Evolutionary conservation across 2,797 vertebrate species (phyloP).

Genomic region (Channallabes apus): DNA sequence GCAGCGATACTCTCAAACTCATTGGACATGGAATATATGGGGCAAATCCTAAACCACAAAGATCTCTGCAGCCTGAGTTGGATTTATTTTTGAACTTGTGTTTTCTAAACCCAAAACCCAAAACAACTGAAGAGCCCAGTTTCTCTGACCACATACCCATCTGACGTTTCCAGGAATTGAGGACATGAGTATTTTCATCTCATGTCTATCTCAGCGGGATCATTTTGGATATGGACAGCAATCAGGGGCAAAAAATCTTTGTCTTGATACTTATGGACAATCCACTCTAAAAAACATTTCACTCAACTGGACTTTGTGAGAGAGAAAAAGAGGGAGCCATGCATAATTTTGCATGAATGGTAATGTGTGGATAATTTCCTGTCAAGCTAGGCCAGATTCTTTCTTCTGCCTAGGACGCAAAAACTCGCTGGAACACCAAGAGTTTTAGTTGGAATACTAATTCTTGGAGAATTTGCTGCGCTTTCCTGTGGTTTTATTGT

Average conservation of each 20-base stretch:
- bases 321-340: conserved; percentile 23
- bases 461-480: conserved; percentile 6
- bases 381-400: conserved; percentile 30
- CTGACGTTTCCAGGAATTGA: conserved; percentile 65
- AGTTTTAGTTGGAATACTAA: conserved; percentile 31
- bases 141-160: conserved; percentile 66
- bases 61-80: conserved; percentile 67
- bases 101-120: conserved; percentile 67
- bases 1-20: conserved; percentile 33
- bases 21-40: conserved; percentile 58
- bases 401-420: conserved; percentile 20
- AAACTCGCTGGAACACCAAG: conserved; percentile 15
- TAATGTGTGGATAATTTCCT: conserved; percentile 45
- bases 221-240: conserved; percentile 66
- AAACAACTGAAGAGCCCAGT: conserved; percentile 64
- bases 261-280: conserved; percentile 60
- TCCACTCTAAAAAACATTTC: conserved; percentile 41
- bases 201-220: conserved; percentile 64
- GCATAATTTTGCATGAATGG: conserved; percentile 43
- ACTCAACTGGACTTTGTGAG: conserved; percentile 29
- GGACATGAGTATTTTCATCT: conserved; percentile 68
- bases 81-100: conserved; percentile 74
- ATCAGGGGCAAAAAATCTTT: conserved; percentile 59
- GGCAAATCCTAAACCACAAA: conserved; percentile 67
- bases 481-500: conserved; percentile 33